Evolutionary conservation across 2,797 vertebrate genomes (phyloP), one percentile per base, ranked within the genome.

Genomic region (Phalloptychus januarius): DNA sequence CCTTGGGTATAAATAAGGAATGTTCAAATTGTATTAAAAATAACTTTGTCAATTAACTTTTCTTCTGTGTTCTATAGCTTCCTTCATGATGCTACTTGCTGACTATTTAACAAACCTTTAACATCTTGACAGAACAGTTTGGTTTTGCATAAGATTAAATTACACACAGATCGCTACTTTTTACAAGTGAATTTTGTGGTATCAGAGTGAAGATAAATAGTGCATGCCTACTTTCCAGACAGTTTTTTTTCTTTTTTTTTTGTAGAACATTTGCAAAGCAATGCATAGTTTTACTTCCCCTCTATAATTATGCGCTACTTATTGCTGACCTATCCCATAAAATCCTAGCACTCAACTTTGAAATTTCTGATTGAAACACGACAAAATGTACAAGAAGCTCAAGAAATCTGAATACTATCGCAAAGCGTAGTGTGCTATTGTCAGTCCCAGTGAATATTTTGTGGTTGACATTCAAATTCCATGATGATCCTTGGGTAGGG

Each of bases 401-500:
- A 40, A 67, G 20, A 33, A 5, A 38, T 25, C 36, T 20, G 20
- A 40, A 40, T 67, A 25, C 63, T 67, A 5, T 23, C 12, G 36
- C 3, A 67, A 12, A 40, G 63, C 20, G 2, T 25, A 8, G 63
- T 11, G 38, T 18, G 5, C 45, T 63, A 80, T 85, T 83, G 85
- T 84, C 36, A 23, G 42, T 85, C 75, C 74, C 52, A 10, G 65
- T 71, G 85, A 85, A 77, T 87, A 38, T 65, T 83, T 72, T 63
- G 88, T 45, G 67, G n/a, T 82, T 78, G 76, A 84, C 86, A 78
- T 82, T 18, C 81, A 86, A 72, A 89, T 87, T 78, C 77, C 79
- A 79, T 54, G 76, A 84, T 75, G 87, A 86, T 89, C 89, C 87
- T 58, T 38, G 61, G 82, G 79, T 78, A 85, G 87, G 80, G 87